Evolutionary conservation across 2,888 invertebrate species (phyloP).

Genomic region (Erannis defoliaria): DNA sequence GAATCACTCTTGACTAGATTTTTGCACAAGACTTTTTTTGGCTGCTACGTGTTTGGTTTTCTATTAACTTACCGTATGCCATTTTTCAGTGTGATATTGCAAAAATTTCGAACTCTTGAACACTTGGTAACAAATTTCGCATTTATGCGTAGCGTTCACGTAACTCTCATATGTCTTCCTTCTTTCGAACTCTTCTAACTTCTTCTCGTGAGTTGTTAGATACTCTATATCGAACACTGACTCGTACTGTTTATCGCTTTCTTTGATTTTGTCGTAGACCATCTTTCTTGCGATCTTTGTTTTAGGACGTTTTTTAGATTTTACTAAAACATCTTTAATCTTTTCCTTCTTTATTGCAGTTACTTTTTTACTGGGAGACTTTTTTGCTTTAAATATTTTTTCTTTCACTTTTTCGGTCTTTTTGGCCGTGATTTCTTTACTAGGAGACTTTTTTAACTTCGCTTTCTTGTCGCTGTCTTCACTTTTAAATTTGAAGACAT

Average conservation of each 20-base stretch:
- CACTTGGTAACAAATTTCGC: conserved; percentile 2
- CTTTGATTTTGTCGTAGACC: not conserved
- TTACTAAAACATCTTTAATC: not conserved
- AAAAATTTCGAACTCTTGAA: conserved; percentile 3
- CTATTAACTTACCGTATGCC: not conserved
- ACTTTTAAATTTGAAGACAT: not conserved
- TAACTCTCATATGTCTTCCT: conserved; percentile 7
- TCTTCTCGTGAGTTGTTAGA: not conserved
- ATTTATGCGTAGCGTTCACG: not conserved
- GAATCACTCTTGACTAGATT: too few relatives aligned
- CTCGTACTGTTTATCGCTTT: not conserved
- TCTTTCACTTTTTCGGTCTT: not conserved
- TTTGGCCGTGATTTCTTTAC: not conserved
- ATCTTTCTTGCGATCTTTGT: not conserved
- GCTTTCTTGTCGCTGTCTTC: not conserved
- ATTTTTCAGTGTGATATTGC: not conserved
- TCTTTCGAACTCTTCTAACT: not conserved
- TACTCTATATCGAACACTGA: conserved; percentile 9
- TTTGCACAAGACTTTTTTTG: too few relatives aligned
- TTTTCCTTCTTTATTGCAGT: not conserved
- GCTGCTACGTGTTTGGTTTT: not conserved
- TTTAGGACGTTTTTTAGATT: not conserved
- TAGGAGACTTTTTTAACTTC: not conserved
- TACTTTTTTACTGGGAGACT: not conserved
- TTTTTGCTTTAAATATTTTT: not conserved